These are phyloP conservation scores for Sander lucioperca DNA, from an alignment of 2,113 vertebrate genomes.

Conservation along the genomic window DNA sequence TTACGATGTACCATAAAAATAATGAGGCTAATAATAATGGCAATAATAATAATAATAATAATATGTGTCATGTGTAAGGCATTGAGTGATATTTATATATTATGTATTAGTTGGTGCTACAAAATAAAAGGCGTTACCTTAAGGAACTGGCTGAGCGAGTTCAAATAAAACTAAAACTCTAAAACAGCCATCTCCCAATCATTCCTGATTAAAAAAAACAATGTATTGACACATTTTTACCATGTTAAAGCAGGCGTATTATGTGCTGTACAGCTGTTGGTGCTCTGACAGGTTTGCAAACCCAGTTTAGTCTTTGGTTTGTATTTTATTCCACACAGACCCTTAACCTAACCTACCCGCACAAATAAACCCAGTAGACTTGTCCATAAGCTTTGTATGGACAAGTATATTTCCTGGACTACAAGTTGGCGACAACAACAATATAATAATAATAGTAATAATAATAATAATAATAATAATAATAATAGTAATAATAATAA, in stretches of 20 bases:
- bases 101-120: not conserved
- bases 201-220: not conserved
- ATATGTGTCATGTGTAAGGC: not conserved
- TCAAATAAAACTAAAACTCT: constrained; percentile 2
- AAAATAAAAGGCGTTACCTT: not conserved
- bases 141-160: not conserved
- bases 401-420: not conserved
- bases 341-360: not conserved
- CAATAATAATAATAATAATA: not conserved
- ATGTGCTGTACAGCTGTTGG: not conserved
- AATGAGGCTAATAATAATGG: not conserved
- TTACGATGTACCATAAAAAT: not conserved
- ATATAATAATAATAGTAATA: not conserved
- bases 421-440: not conserved
- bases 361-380: not conserved
- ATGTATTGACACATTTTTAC: not conserved
- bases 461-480: constrained; percentile 7
- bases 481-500: not conserved
- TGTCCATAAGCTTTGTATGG: not conserved
- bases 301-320: not conserved
- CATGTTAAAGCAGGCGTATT: not conserved
- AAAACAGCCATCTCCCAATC: not conserved
- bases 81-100: too few species aligned
- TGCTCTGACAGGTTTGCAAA: not conserved
- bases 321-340: constrained; percentile 17